phyloP scores from a whole-genome alignment of 2,888 invertebrate genomes.

The Erebia aethiops region DNA sequence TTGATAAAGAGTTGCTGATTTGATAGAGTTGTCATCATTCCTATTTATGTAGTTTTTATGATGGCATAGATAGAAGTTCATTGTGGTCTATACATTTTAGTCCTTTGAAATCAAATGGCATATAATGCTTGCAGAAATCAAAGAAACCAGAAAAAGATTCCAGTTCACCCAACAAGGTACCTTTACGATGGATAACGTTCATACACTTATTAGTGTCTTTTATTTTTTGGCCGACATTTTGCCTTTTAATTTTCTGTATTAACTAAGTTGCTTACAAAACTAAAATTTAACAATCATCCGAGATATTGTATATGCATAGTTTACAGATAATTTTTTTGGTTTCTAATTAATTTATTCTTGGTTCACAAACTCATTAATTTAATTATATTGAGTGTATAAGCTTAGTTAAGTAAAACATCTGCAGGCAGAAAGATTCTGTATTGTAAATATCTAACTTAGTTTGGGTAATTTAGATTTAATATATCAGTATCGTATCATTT shows the following conservation, averaged over 20 bases:
- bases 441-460: neutral
- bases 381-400: neutral
- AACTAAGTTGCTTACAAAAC: conserved; percentile 34
- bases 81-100: neutral
- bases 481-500: conserved; percentile 12
- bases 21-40: too few species aligned
- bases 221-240: conserved; percentile 33
- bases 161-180: conserved; percentile 88
- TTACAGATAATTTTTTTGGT: conserved; percentile 22
- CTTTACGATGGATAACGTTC: conserved; percentile 57
- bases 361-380: neutral
- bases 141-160: conserved; percentile 89
- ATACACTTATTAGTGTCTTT: conserved; percentile 44
- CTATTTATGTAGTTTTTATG: neutral
- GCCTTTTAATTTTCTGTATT: conserved; percentile 43
- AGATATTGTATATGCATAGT: conserved; percentile 1
- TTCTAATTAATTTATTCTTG: conserved; percentile 41
- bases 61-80: conserved; percentile 8
- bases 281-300: conserved; percentile 10
- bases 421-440: neutral
- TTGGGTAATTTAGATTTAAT: conserved; percentile 18
- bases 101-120: conserved; percentile 11
- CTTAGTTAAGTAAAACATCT: neutral
- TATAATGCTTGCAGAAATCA: conserved; percentile 86
- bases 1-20: too few species aligned